Evolutionary conservation across 1,140 invertebrate genomes (phyloP).

Genomic region (Diabrotica virgifera): DNA sequence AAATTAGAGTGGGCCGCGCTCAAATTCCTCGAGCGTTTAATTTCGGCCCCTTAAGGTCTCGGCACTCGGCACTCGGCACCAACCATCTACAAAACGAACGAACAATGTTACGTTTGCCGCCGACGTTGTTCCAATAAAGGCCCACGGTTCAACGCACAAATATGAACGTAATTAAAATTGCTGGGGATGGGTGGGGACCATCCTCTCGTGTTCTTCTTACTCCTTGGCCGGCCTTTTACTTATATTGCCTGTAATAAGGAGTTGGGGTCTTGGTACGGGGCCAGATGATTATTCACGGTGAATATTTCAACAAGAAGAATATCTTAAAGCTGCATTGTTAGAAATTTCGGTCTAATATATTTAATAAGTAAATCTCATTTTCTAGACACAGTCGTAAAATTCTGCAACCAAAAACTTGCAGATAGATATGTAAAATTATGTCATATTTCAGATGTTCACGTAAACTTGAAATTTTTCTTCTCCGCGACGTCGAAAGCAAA

Average conservation of each 20-base stretch:
- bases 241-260: constrained; percentile 19
- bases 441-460: no score
- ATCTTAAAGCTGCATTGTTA: no score
- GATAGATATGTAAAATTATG: no score
- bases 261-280: constrained; percentile 6
- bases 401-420: no score
- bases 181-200: constrained; percentile 4
- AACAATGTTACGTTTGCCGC: constrained; percentile 33
- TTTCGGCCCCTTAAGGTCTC: constrained; percentile 35
- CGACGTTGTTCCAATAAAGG: constrained; percentile 14
- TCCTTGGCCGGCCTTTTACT: background rate
- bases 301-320: background rate
- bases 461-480: no score
- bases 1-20: constrained; percentile 39
- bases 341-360: no score
- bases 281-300: constrained; percentile 11
- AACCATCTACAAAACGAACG: constrained; percentile 5
- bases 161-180: constrained; percentile 24
- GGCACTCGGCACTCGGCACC: background rate
- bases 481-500: no score
- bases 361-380: no score
- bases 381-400: no score
- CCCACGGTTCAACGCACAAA: constrained; percentile 22
- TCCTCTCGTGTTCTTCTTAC: constrained; percentile 12
- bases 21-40: constrained; percentile 46